A percentile compares a stretch with the other conserved stretches of the same genome.
Conservation (phyloP, 2,797 vertebrate genomes). For the Intellagama lesueurii region DNA sequence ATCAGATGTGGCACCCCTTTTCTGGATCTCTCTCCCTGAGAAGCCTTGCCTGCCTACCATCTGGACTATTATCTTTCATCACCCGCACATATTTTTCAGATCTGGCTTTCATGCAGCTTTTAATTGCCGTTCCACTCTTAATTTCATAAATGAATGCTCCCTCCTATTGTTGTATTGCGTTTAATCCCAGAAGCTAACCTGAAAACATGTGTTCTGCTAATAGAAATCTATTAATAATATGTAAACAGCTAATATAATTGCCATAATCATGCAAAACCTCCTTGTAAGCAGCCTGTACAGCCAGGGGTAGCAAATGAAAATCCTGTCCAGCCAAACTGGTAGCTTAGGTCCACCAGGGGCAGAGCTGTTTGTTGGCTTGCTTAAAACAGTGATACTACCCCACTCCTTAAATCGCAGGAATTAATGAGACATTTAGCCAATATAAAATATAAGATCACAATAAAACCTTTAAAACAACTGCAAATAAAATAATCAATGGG, state of each 20-base stretch:
- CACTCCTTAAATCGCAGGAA: background rate
- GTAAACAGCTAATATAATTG: background rate
- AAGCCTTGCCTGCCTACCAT: background rate
- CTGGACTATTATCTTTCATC: background rate
- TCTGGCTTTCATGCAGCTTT: background rate
- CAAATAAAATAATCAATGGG: background rate
- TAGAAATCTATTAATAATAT: background rate
- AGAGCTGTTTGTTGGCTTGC: background rate
- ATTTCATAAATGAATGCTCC: background rate
- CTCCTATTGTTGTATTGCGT: background rate
- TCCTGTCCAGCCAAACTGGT: background rate
- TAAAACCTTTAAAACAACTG: background rate
- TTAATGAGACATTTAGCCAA: background rate
- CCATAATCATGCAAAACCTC: background rate
- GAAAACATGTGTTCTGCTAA: background rate
- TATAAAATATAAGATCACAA: background rate
- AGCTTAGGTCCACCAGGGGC: background rate
- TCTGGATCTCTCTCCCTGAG: background rate
- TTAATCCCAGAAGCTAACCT: background rate
- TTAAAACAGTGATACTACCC: background rate
- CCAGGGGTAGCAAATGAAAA: background rate
- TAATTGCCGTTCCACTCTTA: background rate
- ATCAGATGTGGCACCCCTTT: background rate
- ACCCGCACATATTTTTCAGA: background rate
- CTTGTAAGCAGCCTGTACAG: background rate